Base-by-base conservation (phyloP, 2,888 invertebrate genomes). In the Mythimna albipuncta region DNA sequence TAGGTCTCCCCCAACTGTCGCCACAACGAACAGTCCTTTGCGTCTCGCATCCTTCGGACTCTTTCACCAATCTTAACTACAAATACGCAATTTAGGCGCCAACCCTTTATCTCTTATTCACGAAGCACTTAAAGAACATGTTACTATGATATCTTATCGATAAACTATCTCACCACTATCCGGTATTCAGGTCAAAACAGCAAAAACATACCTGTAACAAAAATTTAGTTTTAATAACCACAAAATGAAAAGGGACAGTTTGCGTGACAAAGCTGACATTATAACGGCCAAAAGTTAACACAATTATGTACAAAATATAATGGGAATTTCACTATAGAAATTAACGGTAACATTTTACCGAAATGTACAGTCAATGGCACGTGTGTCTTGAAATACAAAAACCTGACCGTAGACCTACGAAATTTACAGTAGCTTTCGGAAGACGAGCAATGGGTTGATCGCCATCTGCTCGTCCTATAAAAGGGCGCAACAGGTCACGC, bases 191-290 rank as follows among this genome's bases (percentile, higher is more conserved):
- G 59, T 52, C 35, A 69, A 58, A 72, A 41, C 61, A 67, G 67
- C 61, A 58, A 35, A n/a, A 58, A 81, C 80, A 69, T 81, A 81
- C 80, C 80, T 81, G 80, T 26, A 84, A 81, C 76, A 84, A 68
- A 70, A 69, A 68, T 41, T 2, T 62, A 70, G 10, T 62, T 75
- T 63, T 16, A 41, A 57, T 7, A 67, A 79, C 65, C 9, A 54
- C 35, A 64, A 61, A 64, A 67, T 58, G 26, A 64, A 67, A 41
- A 64, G n/a, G 21, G 75, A 67, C 81, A 58, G 54, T 64, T 69
- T 11, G 64, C 81, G 84, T 83, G 84, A 55, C 81, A 47, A 1
- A 32, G 26, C 32, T 50, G 68, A 70, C 52, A 67, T n/a, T n/a
- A n/a, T 61, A 64, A 79, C 35, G 50, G 16, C n/a, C n/a, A 6